These are phyloP conservation scores for Dipodomys ordii DNA, from an alignment of 2,113 vertebrate genomes.

Conservation along the genomic window DNA sequence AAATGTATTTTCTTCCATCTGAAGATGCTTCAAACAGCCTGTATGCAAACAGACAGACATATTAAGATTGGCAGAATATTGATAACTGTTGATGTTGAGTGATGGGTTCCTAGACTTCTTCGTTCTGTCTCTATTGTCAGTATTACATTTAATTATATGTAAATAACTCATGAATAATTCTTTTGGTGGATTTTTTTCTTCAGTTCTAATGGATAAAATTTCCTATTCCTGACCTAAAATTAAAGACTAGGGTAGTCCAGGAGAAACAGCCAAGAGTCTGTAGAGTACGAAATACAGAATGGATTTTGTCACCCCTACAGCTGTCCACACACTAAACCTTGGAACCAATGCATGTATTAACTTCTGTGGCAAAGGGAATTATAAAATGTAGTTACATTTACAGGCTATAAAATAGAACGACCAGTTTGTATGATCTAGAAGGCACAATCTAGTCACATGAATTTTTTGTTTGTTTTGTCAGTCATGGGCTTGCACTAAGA, in stretches of 20 bases:
- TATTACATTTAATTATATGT: neutral
- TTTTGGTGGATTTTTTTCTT: neutral
- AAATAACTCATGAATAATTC: slow-evolving; percentile 12
- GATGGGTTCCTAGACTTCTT: neutral
- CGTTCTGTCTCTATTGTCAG: neutral
- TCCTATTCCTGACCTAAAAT: neutral
- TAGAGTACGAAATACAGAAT: neutral
- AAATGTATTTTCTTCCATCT: slow-evolving; percentile 25
- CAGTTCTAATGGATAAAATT: neutral
- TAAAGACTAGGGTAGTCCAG: neutral
- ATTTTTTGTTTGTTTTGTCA: too few species aligned
- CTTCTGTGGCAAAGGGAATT: neutral
- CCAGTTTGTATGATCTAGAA: neutral
- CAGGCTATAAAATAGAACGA: neutral
- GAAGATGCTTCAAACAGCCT: neutral
- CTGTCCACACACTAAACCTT: neutral
- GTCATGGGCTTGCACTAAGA: too few species aligned
- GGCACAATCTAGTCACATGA: neutral
- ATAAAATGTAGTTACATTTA: neutral
- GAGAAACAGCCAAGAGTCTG: neutral
- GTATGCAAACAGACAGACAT: neutral
- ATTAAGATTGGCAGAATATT: neutral
- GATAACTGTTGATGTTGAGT: neutral
- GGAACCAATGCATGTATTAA: neutral
- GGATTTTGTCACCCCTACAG: neutral